Evolutionary conservation across 2,888 invertebrate genomes (phyloP), one percentile per base, ranked within the genome.

Genomic region (Lasioglossum villosulum): DNA sequence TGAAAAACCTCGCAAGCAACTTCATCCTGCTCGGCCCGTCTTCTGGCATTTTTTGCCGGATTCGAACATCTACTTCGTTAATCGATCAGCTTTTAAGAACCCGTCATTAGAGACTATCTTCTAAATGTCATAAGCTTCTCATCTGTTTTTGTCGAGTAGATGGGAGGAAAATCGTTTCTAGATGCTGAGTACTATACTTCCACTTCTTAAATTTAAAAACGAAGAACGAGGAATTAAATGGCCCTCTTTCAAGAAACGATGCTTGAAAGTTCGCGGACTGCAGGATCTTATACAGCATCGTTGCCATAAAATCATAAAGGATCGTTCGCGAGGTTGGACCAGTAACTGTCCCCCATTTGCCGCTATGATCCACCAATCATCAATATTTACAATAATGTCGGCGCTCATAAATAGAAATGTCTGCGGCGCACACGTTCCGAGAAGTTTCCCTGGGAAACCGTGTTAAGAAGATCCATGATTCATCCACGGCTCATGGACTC

Each of bases 401-500:
- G 30, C 19, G 34, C 19, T 66, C 66, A 34, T 34, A 66, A 66
- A 34, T 19, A 34, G 34, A 34, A 66, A 34, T 34, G 34, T 19
- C 30, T 10, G 37, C 23, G 34, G 66, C 66, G 30, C 66, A 66
- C 66, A 34, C 30, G 66, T 66, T 37, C 66, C 37, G 23, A 23
- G 66, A 66, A 37, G 66, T 66, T 66, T 37, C 37, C 66, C 37
- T 23, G 34, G 19, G 34, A 66, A 66, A 66, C 66, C 19, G 66
- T 66, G 37, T 66, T 66, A 66, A 66, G 34, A 30, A 66, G 66
- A 66, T 66, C 66, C 34, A 34, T 66, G 66, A 66, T 66, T 66
- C 66, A 66, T 66, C 19, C 66, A 37, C 66, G 66, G 66, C 19
- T 66, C 66, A 66, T 66, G 34, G 66, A 37, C 66, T 66, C n/a